Evolutionary conservation across 2,797 vertebrate genomes (phyloP), one percentile per base, ranked within the genome.

Genomic region (Merluccius polli): DNA sequence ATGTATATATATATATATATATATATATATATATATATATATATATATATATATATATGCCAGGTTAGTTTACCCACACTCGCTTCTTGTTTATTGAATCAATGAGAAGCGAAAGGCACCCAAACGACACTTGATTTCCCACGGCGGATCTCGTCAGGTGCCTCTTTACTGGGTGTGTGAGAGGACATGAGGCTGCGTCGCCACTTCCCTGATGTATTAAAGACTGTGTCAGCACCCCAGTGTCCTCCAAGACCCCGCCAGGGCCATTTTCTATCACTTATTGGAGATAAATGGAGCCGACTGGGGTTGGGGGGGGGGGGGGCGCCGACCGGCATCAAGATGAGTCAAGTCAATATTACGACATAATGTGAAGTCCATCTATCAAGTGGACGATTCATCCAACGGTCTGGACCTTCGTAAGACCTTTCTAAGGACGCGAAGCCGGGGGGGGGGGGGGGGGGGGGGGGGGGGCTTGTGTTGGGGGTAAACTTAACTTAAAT

Each of bases 261-360:
- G 83, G 70, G 48, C 74, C 65, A n/a, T 36, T n/a, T 73, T 80
- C 73, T 41, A 81, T 81, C 73, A 84, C 15, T 44, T 67, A 35
- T 29, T 9, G 75, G 75, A 80, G 79, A 86, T 70, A 81, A 87
- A 87, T 81, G 77, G 27, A 75, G 81, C 73, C 74, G 74, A 75
- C 67, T 63, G 52, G 52, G 78, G 44, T 52, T 71, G 33, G 73
- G 12, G 65, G 27, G 77, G 77, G 36, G 36, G 36, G 11, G 10
- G 38, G 13, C 0, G 32, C 32, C 78, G 76, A 75, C 77, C 48
- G 33, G n/a, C 59, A 76, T 74, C 70, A 68, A 36, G 77, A 84
- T 72, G 78, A 79, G 74, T 84, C 74, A 84, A 86, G 88, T 88
- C 81, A 75, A 86, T 80, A 75, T 29, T 76, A 75, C 78, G 27